Evolutionary conservation across 2,113 vertebrate species (phyloP), one percentile per base, ranked within the genome.

Genomic region (Corythaeola cristata): DNA sequence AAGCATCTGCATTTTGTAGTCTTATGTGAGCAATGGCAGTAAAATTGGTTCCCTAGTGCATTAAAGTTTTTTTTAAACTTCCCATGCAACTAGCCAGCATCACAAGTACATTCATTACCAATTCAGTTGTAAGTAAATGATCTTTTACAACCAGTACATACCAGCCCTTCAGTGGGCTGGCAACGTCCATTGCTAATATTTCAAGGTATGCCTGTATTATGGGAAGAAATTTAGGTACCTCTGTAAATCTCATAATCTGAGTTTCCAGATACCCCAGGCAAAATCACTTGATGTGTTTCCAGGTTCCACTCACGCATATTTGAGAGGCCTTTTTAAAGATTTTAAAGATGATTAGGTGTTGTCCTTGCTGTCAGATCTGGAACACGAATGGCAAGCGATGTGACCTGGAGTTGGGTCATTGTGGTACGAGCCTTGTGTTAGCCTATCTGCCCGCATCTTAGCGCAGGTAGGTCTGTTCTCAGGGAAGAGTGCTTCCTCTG

Each of bases 341-440:
- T n/a, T n/a, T n/a, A n/a, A 5, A 22, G 41, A 23, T 45, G 60
- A 19, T 75, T 52, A 26, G 44, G 47, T 0, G 0, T 47, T 79
- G 41, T 83, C 23, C 30, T 47, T 83, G 45, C 76, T 73, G 1
- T 60, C 58, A 92, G n/a, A 49, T 59, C 19, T 87, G 68, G 78
- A 50, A 35, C 39, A 9, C 0, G 0, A 59, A 17, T 6, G 24
- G 52, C 30, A 35, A 21, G 23, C 37, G 64, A 41, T 1, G 1
- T 64, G 45, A 47, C 24, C 39, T 80, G 47, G 41, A 11, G 8
- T 41, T 64, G 41, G 6, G 41, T 62, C 4, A 5, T 7, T 56
- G 33, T 27, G 53, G 11, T 81, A 11, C 4, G 6, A 64, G 21
- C 18, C 39, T 69, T 15, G 35, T 37, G 22, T 47, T 53, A 66